Evolutionary conservation across 2,888 invertebrate genomes (phyloP).

Genomic region (Drosophila ustulata): DNA sequence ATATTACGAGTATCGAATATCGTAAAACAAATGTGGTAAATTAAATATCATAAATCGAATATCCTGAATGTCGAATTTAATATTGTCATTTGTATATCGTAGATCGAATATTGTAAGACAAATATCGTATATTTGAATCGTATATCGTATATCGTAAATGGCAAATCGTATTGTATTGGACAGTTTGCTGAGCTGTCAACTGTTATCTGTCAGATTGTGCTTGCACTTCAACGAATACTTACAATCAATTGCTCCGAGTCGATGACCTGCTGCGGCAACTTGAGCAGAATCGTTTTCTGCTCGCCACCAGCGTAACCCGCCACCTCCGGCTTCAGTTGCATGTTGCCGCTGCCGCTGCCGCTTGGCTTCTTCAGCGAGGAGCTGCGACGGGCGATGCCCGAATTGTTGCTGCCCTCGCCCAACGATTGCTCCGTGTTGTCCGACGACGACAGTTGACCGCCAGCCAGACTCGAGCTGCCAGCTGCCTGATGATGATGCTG

Average conservation of each 20-base stretch:
- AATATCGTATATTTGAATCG: too few species aligned
- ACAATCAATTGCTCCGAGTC: slow-evolving; percentile 85
- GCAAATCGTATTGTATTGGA: slow-evolving; percentile 28
- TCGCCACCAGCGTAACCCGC: slow-evolving; percentile 50
- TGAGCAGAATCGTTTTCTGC: slow-evolving; percentile 84
- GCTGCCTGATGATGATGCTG: not conserved
- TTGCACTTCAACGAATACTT: slow-evolving; percentile 60
- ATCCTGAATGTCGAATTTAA: too few species aligned
- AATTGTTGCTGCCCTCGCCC: slow-evolving; percentile 51
- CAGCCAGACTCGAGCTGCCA: not conserved
- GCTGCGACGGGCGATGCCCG: slow-evolving; percentile 48
- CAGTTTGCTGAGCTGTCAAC: slow-evolving; percentile 10
- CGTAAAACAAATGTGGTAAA: not conserved
- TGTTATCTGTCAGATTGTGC: not conserved
- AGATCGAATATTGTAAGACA: too few species aligned
- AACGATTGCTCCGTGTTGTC: slow-evolving; percentile 84
- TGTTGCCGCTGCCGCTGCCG: slow-evolving; percentile 17
- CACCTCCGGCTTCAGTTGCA: slow-evolving; percentile 62
- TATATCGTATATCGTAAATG: not conserved
- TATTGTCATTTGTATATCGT: too few species aligned
- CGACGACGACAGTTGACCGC: slow-evolving; percentile 78
- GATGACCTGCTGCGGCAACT: slow-evolving; percentile 82
- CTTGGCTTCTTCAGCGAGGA: slow-evolving; percentile 80
- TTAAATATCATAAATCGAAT: not conserved
- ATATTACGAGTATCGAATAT: not conserved